Conservation (phyloP, 2,888 invertebrate species). For the Stegana nigrithorax region DNA sequence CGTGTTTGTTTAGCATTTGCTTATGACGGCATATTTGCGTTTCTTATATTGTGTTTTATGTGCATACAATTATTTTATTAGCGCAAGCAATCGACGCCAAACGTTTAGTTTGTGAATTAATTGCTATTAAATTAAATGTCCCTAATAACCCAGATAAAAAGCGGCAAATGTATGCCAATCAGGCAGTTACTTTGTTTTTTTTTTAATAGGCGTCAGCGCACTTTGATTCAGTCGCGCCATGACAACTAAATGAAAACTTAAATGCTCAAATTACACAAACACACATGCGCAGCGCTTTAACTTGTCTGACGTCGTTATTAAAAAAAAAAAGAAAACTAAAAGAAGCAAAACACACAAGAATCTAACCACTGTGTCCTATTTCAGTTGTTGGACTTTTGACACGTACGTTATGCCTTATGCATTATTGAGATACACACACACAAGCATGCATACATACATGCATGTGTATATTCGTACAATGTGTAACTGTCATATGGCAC, state of each 20-base stretch:
- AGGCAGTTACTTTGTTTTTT: background rate
- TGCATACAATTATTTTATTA: conserved; percentile 31
- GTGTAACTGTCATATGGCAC: background rate
- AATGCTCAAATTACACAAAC: background rate
- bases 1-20: background rate
- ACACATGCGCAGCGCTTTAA: too few relatives aligned
- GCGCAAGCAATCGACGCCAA: conserved; percentile 20
- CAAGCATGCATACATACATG: too few relatives aligned
- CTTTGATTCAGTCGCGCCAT: background rate
- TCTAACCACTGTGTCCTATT: too few relatives aligned
- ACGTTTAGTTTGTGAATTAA: background rate
- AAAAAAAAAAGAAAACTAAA: too few relatives aligned
- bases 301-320: too few relatives aligned
- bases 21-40: too few relatives aligned
- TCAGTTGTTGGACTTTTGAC: background rate
- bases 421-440: too few relatives aligned
- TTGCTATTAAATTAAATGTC: conserved; percentile 15
- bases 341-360: too few relatives aligned
- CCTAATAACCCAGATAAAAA: conserved; percentile 31
- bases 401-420: too few relatives aligned
- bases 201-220: background rate
- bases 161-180: too few relatives aligned
- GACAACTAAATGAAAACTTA: background rate
- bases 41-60: too few relatives aligned
- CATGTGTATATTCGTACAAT: too few relatives aligned